phyloP scores from a whole-genome alignment of 2,888 invertebrate genomes.

The Boloria selene region DNA sequence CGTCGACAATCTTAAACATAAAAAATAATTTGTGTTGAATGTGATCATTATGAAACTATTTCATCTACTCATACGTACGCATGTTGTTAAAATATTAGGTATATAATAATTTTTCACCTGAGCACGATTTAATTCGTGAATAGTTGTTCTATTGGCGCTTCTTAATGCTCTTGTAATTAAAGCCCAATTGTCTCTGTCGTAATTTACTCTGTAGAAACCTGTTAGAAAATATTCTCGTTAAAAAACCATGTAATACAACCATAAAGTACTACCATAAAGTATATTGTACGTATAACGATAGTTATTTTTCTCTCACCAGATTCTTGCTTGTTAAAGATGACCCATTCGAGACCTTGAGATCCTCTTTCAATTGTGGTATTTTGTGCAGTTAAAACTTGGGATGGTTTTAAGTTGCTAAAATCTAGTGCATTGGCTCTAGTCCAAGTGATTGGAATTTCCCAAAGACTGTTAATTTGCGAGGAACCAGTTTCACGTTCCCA shows the following conservation, averaged over 20 bases:
- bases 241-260: background rate
- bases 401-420: conserved; percentile 67
- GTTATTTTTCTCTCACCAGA: conserved; percentile 64
- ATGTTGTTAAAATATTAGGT: background rate
- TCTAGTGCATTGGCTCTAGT: conserved; percentile 63
- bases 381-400: conserved; percentile 53
- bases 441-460: conserved; percentile 75
- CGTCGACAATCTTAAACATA: conserved; percentile 81
- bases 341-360: conserved; percentile 74
- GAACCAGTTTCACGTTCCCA: conserved; percentile 61
- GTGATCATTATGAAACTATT: background rate
- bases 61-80: background rate
- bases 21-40: background rate
- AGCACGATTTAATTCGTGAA: conserved; percentile 85
- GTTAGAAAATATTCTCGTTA: background rate
- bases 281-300: too few relatives aligned
- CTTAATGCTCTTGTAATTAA: conserved; percentile 77
- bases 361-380: conserved; percentile 54
- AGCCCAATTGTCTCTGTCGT: conserved; percentile 81
- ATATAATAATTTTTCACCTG: conserved; percentile 72
- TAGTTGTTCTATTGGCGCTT: conserved; percentile 61
- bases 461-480: conserved; percentile 51
- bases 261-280: background rate
- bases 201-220: conserved; percentile 85
- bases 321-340: conserved; percentile 84